Percentiles rank a stretch among this genome's conserved stretches.
Conservation (phyloP, 2,888 invertebrate species). For the Netelia inedita region DNA sequence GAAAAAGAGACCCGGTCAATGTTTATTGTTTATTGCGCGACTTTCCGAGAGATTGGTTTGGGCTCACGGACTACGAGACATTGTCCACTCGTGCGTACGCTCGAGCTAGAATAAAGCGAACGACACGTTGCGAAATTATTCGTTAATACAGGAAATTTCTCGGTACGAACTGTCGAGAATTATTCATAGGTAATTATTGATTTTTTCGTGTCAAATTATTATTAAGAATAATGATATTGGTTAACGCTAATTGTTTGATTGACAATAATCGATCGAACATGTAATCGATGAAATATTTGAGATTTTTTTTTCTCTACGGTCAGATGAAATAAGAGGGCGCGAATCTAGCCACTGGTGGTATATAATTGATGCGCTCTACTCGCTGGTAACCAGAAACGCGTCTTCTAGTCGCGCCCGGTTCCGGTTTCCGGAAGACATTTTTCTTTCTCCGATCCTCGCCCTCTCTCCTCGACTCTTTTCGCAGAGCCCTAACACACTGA, state of each 20-base stretch:
- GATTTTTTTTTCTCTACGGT: not conserved
- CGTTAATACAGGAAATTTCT: not conserved
- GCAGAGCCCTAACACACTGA: not conserved
- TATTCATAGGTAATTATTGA: no score
- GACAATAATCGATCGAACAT: no score
- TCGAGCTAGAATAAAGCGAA: slow-evolving; percentile 7
- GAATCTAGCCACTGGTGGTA: slow-evolving; percentile 33
- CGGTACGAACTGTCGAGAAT: no score
- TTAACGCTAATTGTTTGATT: no score
- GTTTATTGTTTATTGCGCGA: slow-evolving; percentile 53
- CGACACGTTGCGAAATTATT: slow-evolving; percentile 47
- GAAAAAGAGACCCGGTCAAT: slow-evolving; percentile 32
- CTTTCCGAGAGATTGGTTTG: slow-evolving; percentile 48
- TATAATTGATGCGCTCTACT: slow-evolving; percentile 53
- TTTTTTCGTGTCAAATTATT: no score
- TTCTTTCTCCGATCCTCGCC: slow-evolving; percentile 69
- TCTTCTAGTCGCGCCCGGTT: slow-evolving; percentile 82
- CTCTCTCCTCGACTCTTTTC: slow-evolving; percentile 45
- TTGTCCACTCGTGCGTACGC: slow-evolving; percentile 57
- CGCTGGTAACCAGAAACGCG: slow-evolving; percentile 69
- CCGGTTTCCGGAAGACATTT: slow-evolving; percentile 81
- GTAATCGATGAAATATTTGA: not conserved
- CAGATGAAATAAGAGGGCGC: slow-evolving; percentile 47
- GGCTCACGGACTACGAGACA: slow-evolving; percentile 45
- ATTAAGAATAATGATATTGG: no score